Conservation (phyloP, 2,113 vertebrate genomes). For the Guaruba guarouba region DNA sequence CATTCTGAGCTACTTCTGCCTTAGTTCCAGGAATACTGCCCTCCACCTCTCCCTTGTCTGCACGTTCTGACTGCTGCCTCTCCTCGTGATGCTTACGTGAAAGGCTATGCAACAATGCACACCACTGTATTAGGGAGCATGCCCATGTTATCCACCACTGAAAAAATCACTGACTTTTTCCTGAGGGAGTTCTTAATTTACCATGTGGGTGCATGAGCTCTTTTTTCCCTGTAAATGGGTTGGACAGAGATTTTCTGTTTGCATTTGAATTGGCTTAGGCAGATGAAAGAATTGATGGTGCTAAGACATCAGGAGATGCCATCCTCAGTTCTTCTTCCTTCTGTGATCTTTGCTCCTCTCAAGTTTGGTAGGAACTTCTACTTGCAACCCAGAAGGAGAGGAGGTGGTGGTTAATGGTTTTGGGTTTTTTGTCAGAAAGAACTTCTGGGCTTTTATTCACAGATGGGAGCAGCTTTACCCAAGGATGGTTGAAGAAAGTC, state of each 20-base stretch:
- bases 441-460: neutral
- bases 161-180: neutral
- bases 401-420: rapidly evolving
- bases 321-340: neutral
- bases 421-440: neutral
- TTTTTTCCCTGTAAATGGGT: neutral
- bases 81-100: neutral
- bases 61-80: neutral
- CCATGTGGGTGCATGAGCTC: rapidly evolving
- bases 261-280: neutral
- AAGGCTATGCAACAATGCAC: neutral
- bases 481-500: neutral
- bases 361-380: neutral
- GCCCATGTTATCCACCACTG: neutral
- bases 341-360: neutral
- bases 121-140: neutral
- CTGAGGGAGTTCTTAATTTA: neutral
- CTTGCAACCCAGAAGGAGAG: neutral
- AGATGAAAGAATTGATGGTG: neutral
- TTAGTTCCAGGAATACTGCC: neutral
- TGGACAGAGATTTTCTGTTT: neutral
- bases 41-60: neutral
- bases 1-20: neutral
- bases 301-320: neutral
- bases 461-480: neutral